Evolutionary conservation across 2,797 vertebrate species (phyloP), one percentile per base, ranked within the genome.

Genomic region (Brotula barbata): DNA sequence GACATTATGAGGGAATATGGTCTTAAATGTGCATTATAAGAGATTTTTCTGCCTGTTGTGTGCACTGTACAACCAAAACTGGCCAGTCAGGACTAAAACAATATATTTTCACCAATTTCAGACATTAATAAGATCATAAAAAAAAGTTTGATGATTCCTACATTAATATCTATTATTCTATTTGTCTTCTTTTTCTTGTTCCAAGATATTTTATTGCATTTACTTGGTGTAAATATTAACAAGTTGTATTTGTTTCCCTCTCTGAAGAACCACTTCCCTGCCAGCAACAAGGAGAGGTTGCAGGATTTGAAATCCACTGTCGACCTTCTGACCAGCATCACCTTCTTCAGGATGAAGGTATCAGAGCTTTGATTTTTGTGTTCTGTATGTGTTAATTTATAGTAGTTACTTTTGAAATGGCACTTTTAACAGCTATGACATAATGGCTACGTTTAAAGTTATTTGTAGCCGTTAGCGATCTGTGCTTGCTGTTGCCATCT

Each of bases 281-380:
- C 95, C 69, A 98, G 97, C 84, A 96, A 80, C 81, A 95, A 94
- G 3, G 97, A 99, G 6, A 87, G 97, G 5, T 90, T 99, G 61
- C 97, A 97, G 74, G 97, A 99, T 80, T 85, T 99, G 54, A 99
- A 99, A 77, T 98, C 97, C 36, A 99, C 97, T 0, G 97, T 99
- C 68, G 97, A 99, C 84, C 93, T 99, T 64, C 92, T 99, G 66
- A 99, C 97, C 75, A 99, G 97, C 89, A 99, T 99, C 87, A 99
- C 97, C 1, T 99, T 99, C 89, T 99, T 99, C 89, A 94, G 97
- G 81, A 99, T 99, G 97, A 99, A 99, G 95, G 97, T 98, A 90
- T 4, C 10, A 36, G 7, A 36, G 34, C 21, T 14, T 12, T 1
- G 0, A 40, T 46, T 25, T n/a, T n/a, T n/a, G 2, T 45, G 2